phyloP scores from a whole-genome alignment of 1,140 invertebrate genomes.

The Lethrus apterus region DNA sequence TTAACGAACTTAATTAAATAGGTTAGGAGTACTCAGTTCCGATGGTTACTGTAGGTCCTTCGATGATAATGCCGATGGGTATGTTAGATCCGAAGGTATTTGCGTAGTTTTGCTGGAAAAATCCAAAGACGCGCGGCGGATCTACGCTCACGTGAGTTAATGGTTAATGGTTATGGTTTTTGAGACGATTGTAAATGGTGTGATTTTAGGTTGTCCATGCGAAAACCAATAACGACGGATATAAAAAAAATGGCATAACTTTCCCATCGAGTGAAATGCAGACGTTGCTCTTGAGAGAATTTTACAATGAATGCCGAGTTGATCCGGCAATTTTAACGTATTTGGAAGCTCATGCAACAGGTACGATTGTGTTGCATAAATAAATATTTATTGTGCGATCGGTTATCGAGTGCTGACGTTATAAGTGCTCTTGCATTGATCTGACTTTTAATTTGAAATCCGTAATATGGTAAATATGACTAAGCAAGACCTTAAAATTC shows the following conservation, averaged over 20 bases:
- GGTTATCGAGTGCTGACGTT: too few relatives aligned
- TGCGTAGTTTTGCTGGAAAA: conserved; percentile 75
- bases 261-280: conserved; percentile 84
- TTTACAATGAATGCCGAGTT: conserved; percentile 79
- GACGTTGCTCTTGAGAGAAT: conserved; percentile 67
- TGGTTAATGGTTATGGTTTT: too few relatives aligned
- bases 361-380: too few relatives aligned
- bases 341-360: conserved; percentile 89
- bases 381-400: too few relatives aligned
- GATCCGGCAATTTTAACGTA: conserved; percentile 65
- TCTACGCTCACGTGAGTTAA: conserved; percentile 64
- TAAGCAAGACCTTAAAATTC: too few relatives aligned
- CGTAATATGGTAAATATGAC: too few relatives aligned
- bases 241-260: conserved; percentile 72
- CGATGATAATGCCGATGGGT: conserved; percentile 72
- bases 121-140: conserved; percentile 63
- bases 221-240: conserved; percentile 77
- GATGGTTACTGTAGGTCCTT: conserved; percentile 88
- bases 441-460: too few relatives aligned
- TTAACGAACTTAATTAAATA: conserved; percentile 32
- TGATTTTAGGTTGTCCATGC: conserved; percentile 46
- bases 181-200: too few relatives aligned
- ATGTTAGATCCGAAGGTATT: conserved; percentile 73
- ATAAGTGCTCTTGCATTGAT: too few relatives aligned
- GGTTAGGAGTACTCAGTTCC: conserved; percentile 73